These are phyloP conservation scores for Phlogophora meticulosa DNA, from an alignment of 2,888 invertebrate species.

Conservation along the genomic window DNA sequence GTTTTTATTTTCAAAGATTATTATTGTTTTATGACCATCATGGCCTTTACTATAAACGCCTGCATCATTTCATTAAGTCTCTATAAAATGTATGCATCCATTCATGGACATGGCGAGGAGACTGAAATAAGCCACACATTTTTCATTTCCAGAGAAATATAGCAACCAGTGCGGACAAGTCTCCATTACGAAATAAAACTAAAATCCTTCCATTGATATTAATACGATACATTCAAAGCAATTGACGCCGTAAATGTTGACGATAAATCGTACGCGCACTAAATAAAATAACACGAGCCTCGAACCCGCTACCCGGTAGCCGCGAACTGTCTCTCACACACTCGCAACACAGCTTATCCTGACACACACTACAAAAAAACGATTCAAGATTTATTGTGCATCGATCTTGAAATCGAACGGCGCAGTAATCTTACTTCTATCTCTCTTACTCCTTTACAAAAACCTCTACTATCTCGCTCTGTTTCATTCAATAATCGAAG, in stretches of 20 bases:
- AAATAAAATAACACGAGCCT: slow-evolving; percentile 72
- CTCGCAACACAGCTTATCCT: slow-evolving; percentile 75
- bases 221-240: slow-evolving; percentile 76
- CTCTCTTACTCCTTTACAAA: slow-evolving; percentile 57
- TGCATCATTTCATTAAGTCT: slow-evolving; percentile 3
- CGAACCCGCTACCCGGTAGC: slow-evolving; percentile 81
- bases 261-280: slow-evolving; percentile 76
- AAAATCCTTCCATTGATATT: slow-evolving; percentile 67
- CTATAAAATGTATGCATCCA: slow-evolving; percentile 16
- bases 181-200: slow-evolving; percentile 64
- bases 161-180: slow-evolving; percentile 38
- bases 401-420: slow-evolving; percentile 81
- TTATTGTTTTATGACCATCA: too few species aligned
- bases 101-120: slow-evolving; percentile 18
- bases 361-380: slow-evolving; percentile 72
- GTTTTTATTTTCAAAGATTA: too few species aligned
- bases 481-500: slow-evolving; percentile 76
- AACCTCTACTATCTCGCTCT: slow-evolving; percentile 60
- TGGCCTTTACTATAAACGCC: not conserved
- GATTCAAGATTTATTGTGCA: slow-evolving; percentile 81
- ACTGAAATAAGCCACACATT: slow-evolving; percentile 27
- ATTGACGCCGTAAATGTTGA: slow-evolving; percentile 74
- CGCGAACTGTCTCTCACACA: slow-evolving; percentile 77
- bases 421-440: slow-evolving; percentile 68
- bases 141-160: slow-evolving; percentile 39